Evolutionary conservation across 1,140 invertebrate genomes (phyloP), one percentile per base, ranked within the genome.

Genomic region (Drosophila malerkotliana): DNA sequence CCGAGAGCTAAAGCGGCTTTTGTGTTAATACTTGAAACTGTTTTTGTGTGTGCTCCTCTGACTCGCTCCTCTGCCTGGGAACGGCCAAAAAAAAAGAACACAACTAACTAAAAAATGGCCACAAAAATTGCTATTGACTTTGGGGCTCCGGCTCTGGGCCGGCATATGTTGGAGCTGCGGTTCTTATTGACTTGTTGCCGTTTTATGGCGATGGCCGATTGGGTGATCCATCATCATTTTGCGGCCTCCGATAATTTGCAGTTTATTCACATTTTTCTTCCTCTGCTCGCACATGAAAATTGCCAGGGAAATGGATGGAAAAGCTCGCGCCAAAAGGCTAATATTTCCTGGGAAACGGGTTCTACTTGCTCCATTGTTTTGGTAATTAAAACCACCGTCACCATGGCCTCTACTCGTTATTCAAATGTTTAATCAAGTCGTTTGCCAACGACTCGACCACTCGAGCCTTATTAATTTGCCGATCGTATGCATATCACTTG

Each of bases 141-240:
- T 67, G 68, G 47, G 57, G 49, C 15, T 18, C 8, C 15, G 41
- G 14, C 41, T 77, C 45, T 60, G 58, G 67, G 18, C n/a, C 30
- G 66, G 52, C 59, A 77, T 77, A 67, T 73, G 68, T 48, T 60
- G 41, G 66, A 74, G 54, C 53, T 72, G 44, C 18, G 44, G 69
- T 78, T 78, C 82, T 87, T 87, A 85, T 85, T 85, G 82, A 87
- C 82, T 87, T 82, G 78, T 88, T 85, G 82, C 83, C 82, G 56
- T 75, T 85, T 85, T 78, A 87, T 87, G 82, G 82, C 82, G 82
- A 75, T 75, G 64, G 58, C 30, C 81, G 78, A 87, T 85, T 85
- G 81, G 69, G 82, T 82, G 78, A 85, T 85, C 82, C 82, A 85
- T 85, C 82, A 85, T 85, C 69, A 87, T 85, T 87, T 53, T 67